Evolutionary conservation across 2,888 invertebrate genomes (phyloP), one percentile per base, ranked within the genome.

Genomic region (Catocala sponsa): DNA sequence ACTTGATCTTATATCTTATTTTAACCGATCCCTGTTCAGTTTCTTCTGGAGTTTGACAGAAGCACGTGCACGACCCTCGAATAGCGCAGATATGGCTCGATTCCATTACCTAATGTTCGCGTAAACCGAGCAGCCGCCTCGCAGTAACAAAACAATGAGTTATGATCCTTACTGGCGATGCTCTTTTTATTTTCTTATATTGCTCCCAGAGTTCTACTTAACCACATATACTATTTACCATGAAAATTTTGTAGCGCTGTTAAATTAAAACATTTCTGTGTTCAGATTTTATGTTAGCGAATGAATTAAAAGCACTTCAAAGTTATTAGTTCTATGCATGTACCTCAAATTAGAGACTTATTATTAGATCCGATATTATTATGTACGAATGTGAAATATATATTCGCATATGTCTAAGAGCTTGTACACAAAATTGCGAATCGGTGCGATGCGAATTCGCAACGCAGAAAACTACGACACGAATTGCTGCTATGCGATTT

Each of bases 41-140:
- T 63, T 57, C 58, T 65, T 53, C 15, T 54, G 46, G 64, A 63
- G 63, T 61, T 64, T 68, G 70, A 74, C 69, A 68, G 57, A 25
- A 50, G 42, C 63, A 83, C 83, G 83, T 84, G 82, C 81, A 66
- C 46, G 65, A 66, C 74, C 74, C 79, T 76, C 80, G 77, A 81
- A 85, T 83, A 79, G 76, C 79, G 79, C 76, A 83, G 83, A 88
- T 86, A 87, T 83, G 81, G 81, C 86, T 79, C 79, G 81, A 88
- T 88, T 91, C 91, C 92, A 92, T 93, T 91, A 91, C 87, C 86
- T 88, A 89, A 91, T 90, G 88, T 86, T 83, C 83, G 83, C 87
- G 86, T 90, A 91, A 91, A 86, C 82, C 80, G 73, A 80, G 79
- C 79, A 80, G 71, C 82, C 72, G 80, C 67, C 80, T 77, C 78